Conservation (phyloP, 1,140 invertebrate species). For the Brachionus calyciflorus region DNA sequence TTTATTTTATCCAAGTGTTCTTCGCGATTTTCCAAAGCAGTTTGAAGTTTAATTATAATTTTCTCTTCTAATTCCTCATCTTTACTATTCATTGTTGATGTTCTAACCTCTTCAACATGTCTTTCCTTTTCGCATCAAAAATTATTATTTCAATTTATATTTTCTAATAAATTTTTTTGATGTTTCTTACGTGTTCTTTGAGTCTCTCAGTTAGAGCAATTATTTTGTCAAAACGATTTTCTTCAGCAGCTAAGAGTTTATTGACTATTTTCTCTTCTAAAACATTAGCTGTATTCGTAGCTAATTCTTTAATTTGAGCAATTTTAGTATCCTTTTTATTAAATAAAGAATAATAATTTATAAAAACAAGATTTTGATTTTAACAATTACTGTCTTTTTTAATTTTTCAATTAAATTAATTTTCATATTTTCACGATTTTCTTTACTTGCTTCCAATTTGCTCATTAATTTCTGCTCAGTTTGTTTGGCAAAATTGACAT, state of each 20-base stretch:
- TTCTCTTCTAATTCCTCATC: constrained; percentile 44
- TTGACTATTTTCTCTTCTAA: constrained; percentile 44
- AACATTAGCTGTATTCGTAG: not conserved
- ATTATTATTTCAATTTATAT: not conserved
- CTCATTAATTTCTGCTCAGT: constrained; percentile 17
- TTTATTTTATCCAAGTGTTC: constrained; percentile 41
- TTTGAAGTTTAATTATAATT: constrained; percentile 8
- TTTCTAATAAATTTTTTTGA: no score
- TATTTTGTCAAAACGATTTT: constrained; percentile 38
- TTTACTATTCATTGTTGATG: not conserved
- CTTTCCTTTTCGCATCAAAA: constrained; percentile 5
- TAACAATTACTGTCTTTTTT: constrained; percentile 14
- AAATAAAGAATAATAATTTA: not conserved
- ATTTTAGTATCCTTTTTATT: constrained; percentile 14
- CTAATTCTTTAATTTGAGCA: constrained; percentile 31
- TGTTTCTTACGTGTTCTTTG: constrained; percentile 42
- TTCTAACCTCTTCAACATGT: constrained; percentile 42
- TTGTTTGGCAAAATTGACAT: constrained; percentile 11
- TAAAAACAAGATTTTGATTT: not conserved
- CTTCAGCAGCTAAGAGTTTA: constrained; percentile 34
- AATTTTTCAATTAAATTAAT: constrained; percentile 38
- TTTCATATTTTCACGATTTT: not conserved
- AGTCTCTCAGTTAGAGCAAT: constrained; percentile 8
- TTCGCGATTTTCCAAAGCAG: constrained; percentile 8
- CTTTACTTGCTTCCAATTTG: constrained; percentile 45